Evolutionary conservation across 1,140 invertebrate genomes (phyloP).

Genomic region (Paraescarpia echinospica): DNA sequence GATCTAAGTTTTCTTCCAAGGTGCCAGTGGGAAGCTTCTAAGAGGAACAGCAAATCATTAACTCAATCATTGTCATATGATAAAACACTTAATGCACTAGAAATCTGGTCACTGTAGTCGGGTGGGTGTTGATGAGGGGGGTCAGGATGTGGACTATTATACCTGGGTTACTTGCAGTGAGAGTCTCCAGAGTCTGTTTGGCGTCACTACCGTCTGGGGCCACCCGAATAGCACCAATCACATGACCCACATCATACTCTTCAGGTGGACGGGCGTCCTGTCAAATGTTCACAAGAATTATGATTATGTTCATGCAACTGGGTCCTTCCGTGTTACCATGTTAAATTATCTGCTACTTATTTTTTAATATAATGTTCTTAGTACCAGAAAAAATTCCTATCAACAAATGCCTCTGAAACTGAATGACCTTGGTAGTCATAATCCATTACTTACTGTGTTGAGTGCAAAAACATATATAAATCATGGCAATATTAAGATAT

Average conservation of each 20-base stretch:
- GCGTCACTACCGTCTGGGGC: slow-evolving; percentile 25
- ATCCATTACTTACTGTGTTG: too few relatives aligned
- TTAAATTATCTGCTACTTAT: too few relatives aligned
- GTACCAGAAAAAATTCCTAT: too few relatives aligned
- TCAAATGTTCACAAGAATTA: not conserved
- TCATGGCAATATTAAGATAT: too few relatives aligned
- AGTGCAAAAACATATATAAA: too few relatives aligned
- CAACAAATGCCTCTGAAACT: too few relatives aligned
- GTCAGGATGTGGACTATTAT: not conserved
- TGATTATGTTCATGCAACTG: not conserved
- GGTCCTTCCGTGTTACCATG: too few relatives aligned
- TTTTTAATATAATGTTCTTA: too few relatives aligned
- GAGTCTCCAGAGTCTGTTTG: not conserved
- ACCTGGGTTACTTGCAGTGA: not conserved
- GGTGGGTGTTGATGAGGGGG: not conserved
- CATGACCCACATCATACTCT: slow-evolving; percentile 40
- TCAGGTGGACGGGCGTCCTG: slow-evolving; percentile 38
- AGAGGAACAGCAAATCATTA: too few relatives aligned
- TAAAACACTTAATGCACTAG: not conserved
- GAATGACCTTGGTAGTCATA: too few relatives aligned
- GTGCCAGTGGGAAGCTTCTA: too few relatives aligned
- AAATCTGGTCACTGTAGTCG: not conserved
- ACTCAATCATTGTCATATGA: not conserved
- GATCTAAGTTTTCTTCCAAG: too few relatives aligned
- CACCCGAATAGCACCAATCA: slow-evolving; percentile 34